These are phyloP conservation scores for Spodoptera exigua DNA, from an alignment of 2,888 invertebrate species.

Conservation along the genomic window DNA sequence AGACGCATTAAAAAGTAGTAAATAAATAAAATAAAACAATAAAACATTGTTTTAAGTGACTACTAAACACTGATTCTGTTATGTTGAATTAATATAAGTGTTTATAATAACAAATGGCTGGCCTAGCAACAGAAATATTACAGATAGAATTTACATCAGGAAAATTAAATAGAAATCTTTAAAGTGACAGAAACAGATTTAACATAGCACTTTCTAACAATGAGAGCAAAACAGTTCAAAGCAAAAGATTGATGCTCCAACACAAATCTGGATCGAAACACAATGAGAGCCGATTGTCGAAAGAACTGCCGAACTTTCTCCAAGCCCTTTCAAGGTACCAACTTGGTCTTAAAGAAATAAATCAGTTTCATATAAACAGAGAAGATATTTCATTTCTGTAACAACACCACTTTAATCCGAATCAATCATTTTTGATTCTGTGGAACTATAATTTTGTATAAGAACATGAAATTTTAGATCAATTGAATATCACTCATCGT, in stretches of 20 bases:
- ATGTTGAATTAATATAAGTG: background rate
- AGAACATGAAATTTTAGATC: conserved; percentile 28
- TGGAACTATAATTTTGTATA: background rate
- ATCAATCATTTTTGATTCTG: conserved; percentile 21
- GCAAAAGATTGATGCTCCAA: conserved; percentile 77
- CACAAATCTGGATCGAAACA: conserved; percentile 77
- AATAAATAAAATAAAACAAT: conserved; percentile 27
- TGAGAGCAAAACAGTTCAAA: conserved; percentile 67
- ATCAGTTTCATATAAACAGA: conserved; percentile 7
- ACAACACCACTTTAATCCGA: background rate
- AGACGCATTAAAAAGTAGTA: conserved; percentile 34
- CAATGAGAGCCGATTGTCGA: conserved; percentile 78
- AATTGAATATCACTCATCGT: conserved; percentile 46
- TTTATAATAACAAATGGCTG: background rate
- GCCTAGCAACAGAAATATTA: conserved; percentile 2
- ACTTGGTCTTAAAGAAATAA: conserved; percentile 54
- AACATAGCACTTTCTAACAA: conserved; percentile 71
- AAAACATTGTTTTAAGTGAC: conserved; percentile 17
- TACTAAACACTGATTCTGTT: conserved; percentile 5
- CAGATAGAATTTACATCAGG: conserved; percentile 23
- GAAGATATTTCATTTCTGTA: too few relatives aligned
- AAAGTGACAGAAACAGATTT: conserved; percentile 46
- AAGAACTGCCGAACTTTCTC: conserved; percentile 83
- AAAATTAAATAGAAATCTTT: conserved; percentile 40
- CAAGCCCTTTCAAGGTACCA: conserved; percentile 75